Evolutionary conservation across 2,113 vertebrate species (phyloP).

Genomic region (Lasiurus cinereus): DNA sequence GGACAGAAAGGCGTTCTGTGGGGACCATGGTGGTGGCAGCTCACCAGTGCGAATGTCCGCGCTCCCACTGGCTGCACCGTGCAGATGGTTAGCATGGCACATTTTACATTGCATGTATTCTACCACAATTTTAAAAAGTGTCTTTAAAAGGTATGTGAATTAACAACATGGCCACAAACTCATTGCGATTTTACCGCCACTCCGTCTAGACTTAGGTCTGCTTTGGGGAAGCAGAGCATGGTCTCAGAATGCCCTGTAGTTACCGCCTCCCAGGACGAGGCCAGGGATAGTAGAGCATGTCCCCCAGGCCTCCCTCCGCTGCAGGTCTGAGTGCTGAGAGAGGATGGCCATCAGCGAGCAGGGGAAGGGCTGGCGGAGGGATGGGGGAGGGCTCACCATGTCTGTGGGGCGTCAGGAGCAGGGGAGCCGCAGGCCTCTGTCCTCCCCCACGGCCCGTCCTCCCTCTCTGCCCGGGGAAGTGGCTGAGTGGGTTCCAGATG

Average conservation of each 20-base stretch:
- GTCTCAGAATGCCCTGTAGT: neutral
- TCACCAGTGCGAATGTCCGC: too few species aligned
- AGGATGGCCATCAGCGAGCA: neutral
- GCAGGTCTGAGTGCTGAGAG: neutral
- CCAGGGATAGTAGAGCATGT: neutral
- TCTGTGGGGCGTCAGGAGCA: neutral
- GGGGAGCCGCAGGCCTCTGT: constrained; percentile 51
- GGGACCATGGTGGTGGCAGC: too few species aligned
- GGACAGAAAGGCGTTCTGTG: too few species aligned
- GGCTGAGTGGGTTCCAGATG: constrained; percentile 87
- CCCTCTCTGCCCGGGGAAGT: constrained; percentile 81
- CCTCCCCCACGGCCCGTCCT: constrained; percentile 78
- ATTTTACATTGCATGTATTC: neutral
- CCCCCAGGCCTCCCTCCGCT: too few species aligned
- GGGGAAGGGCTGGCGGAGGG: neutral
- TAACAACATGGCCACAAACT: neutral
- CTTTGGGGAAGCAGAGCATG: neutral
- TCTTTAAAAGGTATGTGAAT: neutral
- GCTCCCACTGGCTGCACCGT: too few species aligned
- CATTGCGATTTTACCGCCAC: neutral
- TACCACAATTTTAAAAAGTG: neutral
- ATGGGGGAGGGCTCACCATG: too few species aligned
- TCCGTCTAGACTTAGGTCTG: neutral
- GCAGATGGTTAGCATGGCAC: too few species aligned
- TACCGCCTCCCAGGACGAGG: neutral